Conservation (phyloP, 2,797 vertebrate species). For the Trachurus trachurus region DNA sequence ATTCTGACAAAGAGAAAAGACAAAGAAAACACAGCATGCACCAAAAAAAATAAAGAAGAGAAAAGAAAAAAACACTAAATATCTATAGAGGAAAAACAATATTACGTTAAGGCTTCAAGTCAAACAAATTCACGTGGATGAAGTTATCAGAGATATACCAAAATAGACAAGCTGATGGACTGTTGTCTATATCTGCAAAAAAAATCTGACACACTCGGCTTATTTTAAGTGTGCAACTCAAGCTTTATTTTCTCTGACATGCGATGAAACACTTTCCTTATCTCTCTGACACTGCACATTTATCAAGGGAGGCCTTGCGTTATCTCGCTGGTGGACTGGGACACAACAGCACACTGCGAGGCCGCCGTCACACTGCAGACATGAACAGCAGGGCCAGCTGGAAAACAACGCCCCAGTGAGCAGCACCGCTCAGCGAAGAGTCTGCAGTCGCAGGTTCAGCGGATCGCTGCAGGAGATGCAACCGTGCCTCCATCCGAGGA, state of each 20-base stretch:
- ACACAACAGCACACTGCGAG: conserved; percentile 17
- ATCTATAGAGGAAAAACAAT: neutral
- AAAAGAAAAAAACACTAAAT: neutral
- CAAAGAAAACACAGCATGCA: neutral
- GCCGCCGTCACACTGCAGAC: conserved; percentile 23
- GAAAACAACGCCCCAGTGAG: conserved; percentile 29
- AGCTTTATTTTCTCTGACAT: conserved; percentile 16
- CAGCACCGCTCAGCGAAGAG: conserved; percentile 12
- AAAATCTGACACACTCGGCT: neutral
- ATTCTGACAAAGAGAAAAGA: neutral
- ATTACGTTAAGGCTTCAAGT: neutral
- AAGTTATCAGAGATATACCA: conserved; percentile 25
- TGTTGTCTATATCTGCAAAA: neutral
- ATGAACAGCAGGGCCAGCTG: neutral
- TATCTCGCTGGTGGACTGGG: conserved; percentile 39
- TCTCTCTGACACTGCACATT: conserved; percentile 45
- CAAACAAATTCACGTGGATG: conserved; percentile 44
- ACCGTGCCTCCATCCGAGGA: neutral
- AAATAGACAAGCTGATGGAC: neutral
- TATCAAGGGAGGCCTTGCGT: conserved; percentile 20
- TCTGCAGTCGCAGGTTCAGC: conserved; percentile 36
- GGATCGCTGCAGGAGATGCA: conserved; percentile 27
- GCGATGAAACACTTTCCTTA: conserved; percentile 29
- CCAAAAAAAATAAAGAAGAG: neutral
- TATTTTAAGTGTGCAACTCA: neutral